Conservation (phyloP, 2,797 vertebrate species). For the Sebastes aleutianus region DNA sequence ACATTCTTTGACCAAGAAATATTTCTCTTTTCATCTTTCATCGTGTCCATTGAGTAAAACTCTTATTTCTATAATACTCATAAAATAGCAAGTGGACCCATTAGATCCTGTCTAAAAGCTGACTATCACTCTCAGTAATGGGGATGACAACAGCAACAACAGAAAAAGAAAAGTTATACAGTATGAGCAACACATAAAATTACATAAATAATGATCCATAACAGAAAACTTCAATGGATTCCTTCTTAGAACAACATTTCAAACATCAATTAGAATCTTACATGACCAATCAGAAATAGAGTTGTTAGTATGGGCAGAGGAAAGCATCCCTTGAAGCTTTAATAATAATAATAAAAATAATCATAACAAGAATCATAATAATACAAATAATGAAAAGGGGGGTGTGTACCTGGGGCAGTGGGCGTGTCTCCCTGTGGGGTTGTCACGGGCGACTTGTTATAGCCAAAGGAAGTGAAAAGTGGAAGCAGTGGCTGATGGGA, state of each 20-base stretch:
- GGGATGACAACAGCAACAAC: conserved; percentile 59
- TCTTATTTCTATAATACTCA: background rate
- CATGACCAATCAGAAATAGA: conserved; percentile 46
- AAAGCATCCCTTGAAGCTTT: conserved; percentile 83
- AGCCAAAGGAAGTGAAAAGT: conserved; percentile 98
- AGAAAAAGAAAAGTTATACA: conserved; percentile 65
- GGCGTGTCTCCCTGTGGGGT: conserved; percentile 86
- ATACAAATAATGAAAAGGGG: conserved; percentile 78
- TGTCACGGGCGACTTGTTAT: conserved; percentile 90
- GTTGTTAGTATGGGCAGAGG: background rate
- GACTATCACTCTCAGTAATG: conserved; percentile 34
- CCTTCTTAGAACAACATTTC: conserved; percentile 40
- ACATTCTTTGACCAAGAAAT: background rate
- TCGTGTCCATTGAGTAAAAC: background rate
- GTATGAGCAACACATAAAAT: conserved; percentile 69
- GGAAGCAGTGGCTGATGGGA: conserved; percentile 90
- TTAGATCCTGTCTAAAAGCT: background rate
- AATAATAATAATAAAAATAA: conserved; percentile 55
- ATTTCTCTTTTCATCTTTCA: background rate
- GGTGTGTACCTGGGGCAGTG: conserved; percentile 89
- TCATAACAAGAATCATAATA: conserved; percentile 62
- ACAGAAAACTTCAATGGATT: conserved; percentile 81
- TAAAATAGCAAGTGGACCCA: background rate
- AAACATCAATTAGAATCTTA: conserved; percentile 33
- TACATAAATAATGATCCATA: conserved; percentile 71